A percentile compares a stretch with the other conserved stretches of the same genome.
Evolutionary conservation across 2,888 invertebrate species (phyloP).

Genomic region (Cetonia aurata): DNA sequence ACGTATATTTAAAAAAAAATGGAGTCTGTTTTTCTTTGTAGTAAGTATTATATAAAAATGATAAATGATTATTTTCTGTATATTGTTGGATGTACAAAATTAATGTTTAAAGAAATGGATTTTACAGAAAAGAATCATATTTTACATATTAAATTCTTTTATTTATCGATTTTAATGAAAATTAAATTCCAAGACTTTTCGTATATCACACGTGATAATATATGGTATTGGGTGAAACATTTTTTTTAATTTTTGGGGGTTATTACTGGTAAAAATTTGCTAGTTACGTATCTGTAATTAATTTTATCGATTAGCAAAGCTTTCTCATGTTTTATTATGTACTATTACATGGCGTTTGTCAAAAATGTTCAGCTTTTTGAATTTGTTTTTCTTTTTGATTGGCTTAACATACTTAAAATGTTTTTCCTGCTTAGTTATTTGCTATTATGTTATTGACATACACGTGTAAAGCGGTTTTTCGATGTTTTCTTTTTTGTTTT

Average conservation of each 20-base stretch:
- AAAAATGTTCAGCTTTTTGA: conserved; percentile 33
- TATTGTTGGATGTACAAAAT: not conserved
- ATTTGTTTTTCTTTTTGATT: conserved; percentile 42
- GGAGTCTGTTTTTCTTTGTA: conserved; percentile 44
- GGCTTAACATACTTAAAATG: conserved; percentile 45
- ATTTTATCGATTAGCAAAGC: conserved; percentile 36
- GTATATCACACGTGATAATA: not conserved
- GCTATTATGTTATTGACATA: conserved; percentile 44
- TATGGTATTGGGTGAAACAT: no score
- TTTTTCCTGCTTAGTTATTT: conserved; percentile 46
- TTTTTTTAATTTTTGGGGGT: not conserved
- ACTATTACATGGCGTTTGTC: conserved; percentile 32
- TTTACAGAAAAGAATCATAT: conserved; percentile 34
- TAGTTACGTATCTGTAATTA: conserved; percentile 34
- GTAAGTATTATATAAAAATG: conserved; percentile 41
- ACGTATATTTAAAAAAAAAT: conserved; percentile 22
- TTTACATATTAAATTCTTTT: conserved; percentile 4
- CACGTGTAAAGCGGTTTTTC: conserved; percentile 40
- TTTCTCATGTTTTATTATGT: conserved; percentile 34
- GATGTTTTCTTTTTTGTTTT: conserved; percentile 34
- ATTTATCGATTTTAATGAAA: conserved; percentile 15
- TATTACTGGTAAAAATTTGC: conserved; percentile 18
- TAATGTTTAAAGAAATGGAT: not conserved
- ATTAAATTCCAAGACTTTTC: conserved; percentile 2
- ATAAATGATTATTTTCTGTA: conserved; percentile 39